Base-by-base conservation (phyloP, 2,113 vertebrate species). In the Hoplias malabaricus region DNA sequence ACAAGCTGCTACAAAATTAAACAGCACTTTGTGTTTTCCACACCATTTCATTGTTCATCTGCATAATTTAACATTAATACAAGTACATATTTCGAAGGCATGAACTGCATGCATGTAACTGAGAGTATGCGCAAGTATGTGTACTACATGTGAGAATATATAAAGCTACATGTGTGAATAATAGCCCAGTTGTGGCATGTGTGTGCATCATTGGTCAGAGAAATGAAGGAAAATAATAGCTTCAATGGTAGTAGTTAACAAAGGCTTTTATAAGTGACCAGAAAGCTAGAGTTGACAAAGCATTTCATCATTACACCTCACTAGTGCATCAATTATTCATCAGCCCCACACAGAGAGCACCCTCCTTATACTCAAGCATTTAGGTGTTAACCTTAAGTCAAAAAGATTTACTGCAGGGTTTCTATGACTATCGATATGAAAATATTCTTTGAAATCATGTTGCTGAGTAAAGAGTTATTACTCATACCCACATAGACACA, bases 311-410 rank as follows among this genome's bases (percentile, higher is more conserved):
- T 80, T 73, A 57, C 42, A 29, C 9, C 5, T 36, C 42, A 25
- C 31, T 31, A 29, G 12, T 29, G 13, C 50, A 83, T 77, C 42
- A 77, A 73, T 77, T 61, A 80, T 77, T 62, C 59, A 77, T 11
- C 11, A 69, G 72, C 10, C 36, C 3, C 50, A 59, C 66, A 71
- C 31, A 59, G 38, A 31, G 34, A 54, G 48, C 25, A 25, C 29
- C 57, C 63, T 74, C 69, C 29, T 53, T 19, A 25, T 42, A 70
- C n/a, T n/a, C n/a, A n/a, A n/a, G n/a, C n/a, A n/a, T n/a, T n/a
- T n/a, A n/a, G n/a, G n/a, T n/a, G n/a, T n/a, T n/a, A n/a, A n/a
- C n/a, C n/a, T n/a, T n/a, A n/a, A n/a, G n/a, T n/a, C n/a, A n/a
- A n/a, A n/a, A n/a, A n/a, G n/a, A n/a, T n/a, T n/a, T n/a, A n/a